Evolutionary conservation across 2,113 vertebrate species (phyloP).

Genomic region (Chamaetylas fuelleborni): DNA sequence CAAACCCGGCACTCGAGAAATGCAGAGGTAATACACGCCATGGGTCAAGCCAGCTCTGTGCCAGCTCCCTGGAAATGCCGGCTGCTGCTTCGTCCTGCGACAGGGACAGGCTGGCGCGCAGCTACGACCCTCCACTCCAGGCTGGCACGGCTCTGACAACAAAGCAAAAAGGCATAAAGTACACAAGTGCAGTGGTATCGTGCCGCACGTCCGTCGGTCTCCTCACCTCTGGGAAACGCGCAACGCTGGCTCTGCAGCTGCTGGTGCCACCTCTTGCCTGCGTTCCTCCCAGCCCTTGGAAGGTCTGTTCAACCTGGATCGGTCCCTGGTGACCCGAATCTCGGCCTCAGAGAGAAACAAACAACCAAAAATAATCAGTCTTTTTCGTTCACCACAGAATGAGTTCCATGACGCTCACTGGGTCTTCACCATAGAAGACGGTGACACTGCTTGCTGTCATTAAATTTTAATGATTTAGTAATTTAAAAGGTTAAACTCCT

Average conservation of each 20-base stretch:
- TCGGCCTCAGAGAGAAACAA: constrained; percentile 65
- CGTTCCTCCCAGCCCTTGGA: constrained; percentile 80
- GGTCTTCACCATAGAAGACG: rapidly evolving
- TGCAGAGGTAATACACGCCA: background rate
- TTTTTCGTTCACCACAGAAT: background rate
- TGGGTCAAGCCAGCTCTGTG: background rate
- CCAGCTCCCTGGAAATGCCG: background rate
- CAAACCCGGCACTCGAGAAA: background rate
- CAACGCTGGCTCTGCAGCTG: constrained; percentile 54
- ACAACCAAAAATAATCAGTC: too few species aligned
- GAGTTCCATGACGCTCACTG: rapidly evolving
- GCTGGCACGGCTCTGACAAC: constrained; percentile 77
- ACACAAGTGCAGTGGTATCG: rapidly evolving
- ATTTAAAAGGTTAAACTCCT: background rate
- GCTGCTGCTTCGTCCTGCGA: background rate
- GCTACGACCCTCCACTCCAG: constrained; percentile 83
- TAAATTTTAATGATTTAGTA: background rate
- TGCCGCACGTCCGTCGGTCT: rapidly evolving
- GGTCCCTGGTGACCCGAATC: constrained; percentile 71
- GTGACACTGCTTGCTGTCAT: background rate
- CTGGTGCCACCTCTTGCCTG: constrained; percentile 60
- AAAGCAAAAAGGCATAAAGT: background rate
- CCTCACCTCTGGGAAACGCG: constrained; percentile 78
- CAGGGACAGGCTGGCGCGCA: background rate
- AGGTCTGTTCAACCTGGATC: constrained; percentile 69